A percentile compares a stretch with the other conserved stretches of the same genome.
phyloP scores from a whole-genome alignment of 1,140 invertebrate species.

The Kradibia gibbosae region DNA sequence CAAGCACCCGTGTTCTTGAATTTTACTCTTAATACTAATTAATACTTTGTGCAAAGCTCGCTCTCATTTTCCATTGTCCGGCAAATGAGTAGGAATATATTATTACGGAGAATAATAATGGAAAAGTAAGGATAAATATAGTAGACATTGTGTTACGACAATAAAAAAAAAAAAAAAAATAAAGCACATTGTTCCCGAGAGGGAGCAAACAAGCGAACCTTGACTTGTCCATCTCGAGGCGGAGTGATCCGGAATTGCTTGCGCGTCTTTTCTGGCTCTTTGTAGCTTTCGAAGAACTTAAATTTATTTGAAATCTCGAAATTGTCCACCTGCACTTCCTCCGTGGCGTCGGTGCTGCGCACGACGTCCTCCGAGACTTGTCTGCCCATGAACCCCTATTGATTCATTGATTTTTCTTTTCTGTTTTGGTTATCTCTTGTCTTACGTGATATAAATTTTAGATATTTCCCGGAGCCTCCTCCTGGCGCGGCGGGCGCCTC shows the following conservation, averaged over 20 bases:
- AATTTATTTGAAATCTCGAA: slow-evolving; percentile 88
- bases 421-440: not conserved
- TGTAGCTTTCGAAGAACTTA: slow-evolving; percentile 93
- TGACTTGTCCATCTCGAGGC: slow-evolving; percentile 81
- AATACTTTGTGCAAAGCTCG: no score
- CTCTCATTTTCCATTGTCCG: no score
- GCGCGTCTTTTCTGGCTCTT: slow-evolving; percentile 79
- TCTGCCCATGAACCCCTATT: slow-evolving; percentile 73
- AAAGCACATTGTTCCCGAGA: not conserved
- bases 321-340: slow-evolving; percentile 85
- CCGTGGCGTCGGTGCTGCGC: slow-evolving; percentile 79
- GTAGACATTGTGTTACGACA: slow-evolving; percentile 24
- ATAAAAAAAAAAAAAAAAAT: no score
- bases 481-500: no score
- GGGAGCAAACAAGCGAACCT: slow-evolving; percentile 69
- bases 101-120: not conserved
- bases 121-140: not conserved
- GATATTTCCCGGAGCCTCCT: not conserved
- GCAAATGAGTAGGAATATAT: no score
- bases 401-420: slow-evolving; percentile 28
- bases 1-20: no score
- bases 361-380: slow-evolving; percentile 82
- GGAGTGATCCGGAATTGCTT: slow-evolving; percentile 89
- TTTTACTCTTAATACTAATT: no score
- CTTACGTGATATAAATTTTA: not conserved